Percentiles rank a stretch among this genome's conserved stretches.
These are phyloP conservation scores for Pinna nobilis DNA, from an alignment of 1,140 invertebrate species.

Conservation along the genomic window DNA sequence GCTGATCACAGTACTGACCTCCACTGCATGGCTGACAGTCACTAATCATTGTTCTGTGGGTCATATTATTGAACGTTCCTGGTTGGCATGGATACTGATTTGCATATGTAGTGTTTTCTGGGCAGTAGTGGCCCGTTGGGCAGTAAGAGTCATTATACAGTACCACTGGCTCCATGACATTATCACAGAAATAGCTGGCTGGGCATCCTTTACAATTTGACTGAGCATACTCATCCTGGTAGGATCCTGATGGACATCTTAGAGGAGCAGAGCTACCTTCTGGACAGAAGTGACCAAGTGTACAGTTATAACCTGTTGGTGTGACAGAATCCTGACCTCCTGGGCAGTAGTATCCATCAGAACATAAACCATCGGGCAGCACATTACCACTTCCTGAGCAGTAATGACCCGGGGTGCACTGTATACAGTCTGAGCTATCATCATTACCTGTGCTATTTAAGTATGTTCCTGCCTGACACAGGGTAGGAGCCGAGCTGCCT, in stretches of 20 bases:
- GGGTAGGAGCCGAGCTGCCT: conserved; percentile 55
- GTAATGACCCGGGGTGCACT: conserved; percentile 63
- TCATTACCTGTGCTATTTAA: conserved; percentile 67
- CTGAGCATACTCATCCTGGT: conserved; percentile 66
- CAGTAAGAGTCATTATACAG: conserved; percentile 63
- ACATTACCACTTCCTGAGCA: conserved; percentile 62
- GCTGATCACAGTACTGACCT: conserved; percentile 66
- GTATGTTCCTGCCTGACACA: conserved; percentile 62
- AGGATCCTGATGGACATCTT: conserved; percentile 61
- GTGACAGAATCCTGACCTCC: conserved; percentile 58
- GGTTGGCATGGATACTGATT: conserved; percentile 64
- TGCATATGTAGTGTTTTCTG: conserved; percentile 57
- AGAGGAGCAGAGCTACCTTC: conserved; percentile 51
- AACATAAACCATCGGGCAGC: conserved; percentile 63
- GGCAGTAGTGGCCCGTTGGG: conserved; percentile 66
- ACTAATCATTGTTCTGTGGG: conserved; percentile 48
- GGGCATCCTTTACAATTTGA: conserved; percentile 64
- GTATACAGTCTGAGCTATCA: conserved; percentile 56
- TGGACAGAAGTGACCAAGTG: conserved; percentile 66
- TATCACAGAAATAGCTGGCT: conserved; percentile 69
- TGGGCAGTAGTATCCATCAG: conserved; percentile 68
- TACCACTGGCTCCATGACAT: conserved; percentile 60
- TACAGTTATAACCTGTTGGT: conserved; percentile 64
- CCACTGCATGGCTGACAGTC: conserved; percentile 66
- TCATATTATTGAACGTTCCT: conserved; percentile 69